Base-by-base conservation (phyloP, 1,140 invertebrate genomes). In the Danaus plexippus region DNA sequence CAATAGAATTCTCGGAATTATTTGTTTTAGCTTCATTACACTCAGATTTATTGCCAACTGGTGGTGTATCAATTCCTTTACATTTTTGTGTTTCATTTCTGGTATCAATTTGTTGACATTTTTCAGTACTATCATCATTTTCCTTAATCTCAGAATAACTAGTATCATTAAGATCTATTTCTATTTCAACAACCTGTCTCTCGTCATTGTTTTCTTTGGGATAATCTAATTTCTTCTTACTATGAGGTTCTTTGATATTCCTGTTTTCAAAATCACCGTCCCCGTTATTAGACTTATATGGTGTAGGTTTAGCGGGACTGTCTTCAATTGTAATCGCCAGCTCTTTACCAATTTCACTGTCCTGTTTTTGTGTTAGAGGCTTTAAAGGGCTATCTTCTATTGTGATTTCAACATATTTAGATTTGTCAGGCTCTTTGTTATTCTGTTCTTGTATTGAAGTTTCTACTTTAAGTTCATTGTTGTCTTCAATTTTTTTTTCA, bases 361-460 rank as follows among this genome's bases (percentile, higher is more conserved):
- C 47, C 62, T 53, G 47, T 47, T 58, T 69, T 63, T 12, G 43
- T 32, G 15, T 53, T 44, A 61, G 12, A 45, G 68, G 65, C 63
- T 87, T 85, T n/a, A 80, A 60, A 9, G 84, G 81, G 60, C 84
- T 87, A 56, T 87, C 81, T 61, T 87, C 81, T 62, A 87, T 85
- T 13, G 74, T 83, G 9, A 87, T 85, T 75, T 85, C 84, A 50
- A 84, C 69, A 47, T 67, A 70, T 9, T 70, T 71, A 22, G 15
- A 43, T 15, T 22, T 22, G 32, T 75, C 69, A 56, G 81, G 79
- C 59, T 87, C 80, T 54, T 60, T 73, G 67, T 83, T 83, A 58
- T 87, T 84, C 59, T 72, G 54, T 47, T 66, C 52, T 63, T 87
- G 75, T 47, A 77, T 59, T 13, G 59, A 55, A 9, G 18, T 47